Percentiles rank a stretch among this genome's conserved stretches.
Conservation (phyloP, 2,113 vertebrate genomes). For the Vidua chalybeata region DNA sequence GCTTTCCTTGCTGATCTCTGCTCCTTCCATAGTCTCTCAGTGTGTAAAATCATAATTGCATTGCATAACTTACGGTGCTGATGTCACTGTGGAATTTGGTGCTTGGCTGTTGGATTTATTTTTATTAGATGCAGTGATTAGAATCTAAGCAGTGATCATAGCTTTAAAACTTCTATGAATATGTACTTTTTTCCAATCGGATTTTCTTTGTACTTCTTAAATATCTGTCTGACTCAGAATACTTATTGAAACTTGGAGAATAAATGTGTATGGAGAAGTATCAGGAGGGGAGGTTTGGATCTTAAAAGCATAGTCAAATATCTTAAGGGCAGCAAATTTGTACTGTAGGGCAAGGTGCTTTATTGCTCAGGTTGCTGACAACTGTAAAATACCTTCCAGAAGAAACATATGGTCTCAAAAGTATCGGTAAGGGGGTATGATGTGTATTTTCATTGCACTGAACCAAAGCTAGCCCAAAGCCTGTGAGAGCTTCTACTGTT, state of each 20-base stretch:
- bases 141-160: not conserved
- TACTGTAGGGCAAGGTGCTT: not conserved
- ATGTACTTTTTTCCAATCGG: not conserved
- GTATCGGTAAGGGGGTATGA: not conserved
- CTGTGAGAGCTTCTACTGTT: not conserved
- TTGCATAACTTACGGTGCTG: not conserved
- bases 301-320: not conserved
- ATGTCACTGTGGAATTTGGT: not conserved
- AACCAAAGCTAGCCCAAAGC: not conserved
- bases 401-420: not conserved
- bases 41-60: not conserved
- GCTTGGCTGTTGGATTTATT: not conserved
- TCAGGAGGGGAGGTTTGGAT: not conserved
- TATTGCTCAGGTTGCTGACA: not conserved
- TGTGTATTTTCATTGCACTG: not conserved
- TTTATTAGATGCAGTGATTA: not conserved
- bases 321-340: not conserved
- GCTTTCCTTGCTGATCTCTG: not conserved
- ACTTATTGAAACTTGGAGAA: not conserved
- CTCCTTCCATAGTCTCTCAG: not conserved
- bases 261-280: not conserved
- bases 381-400: not conserved
- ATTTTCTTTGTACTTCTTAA: not conserved
- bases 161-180: not conserved
- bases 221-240: not conserved